Conservation (phyloP, 2,797 vertebrate species). For the Eidolon dupreanum region DNA sequence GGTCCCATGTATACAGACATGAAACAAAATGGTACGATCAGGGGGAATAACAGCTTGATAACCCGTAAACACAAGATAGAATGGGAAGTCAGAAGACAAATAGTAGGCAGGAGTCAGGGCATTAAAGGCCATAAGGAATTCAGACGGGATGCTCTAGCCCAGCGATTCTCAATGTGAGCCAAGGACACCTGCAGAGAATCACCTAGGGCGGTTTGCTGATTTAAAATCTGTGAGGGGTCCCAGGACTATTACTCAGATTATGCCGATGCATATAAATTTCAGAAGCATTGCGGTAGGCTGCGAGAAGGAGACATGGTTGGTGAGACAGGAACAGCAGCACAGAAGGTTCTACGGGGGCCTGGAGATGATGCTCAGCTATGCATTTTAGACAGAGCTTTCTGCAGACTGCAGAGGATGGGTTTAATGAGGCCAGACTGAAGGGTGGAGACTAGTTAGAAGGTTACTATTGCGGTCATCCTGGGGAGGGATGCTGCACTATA, state of each 20-base stretch:
- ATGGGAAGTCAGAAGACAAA: not conserved
- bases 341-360: not conserved
- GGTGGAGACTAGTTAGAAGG: not conserved
- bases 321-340: not conserved
- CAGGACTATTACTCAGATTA: not conserved
- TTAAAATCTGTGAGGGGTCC: not conserved
- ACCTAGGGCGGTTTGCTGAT: not conserved
- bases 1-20: not conserved
- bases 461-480: too few relatives aligned
- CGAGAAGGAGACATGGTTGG: too few relatives aligned
- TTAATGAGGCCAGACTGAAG: not conserved
- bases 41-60: not conserved
- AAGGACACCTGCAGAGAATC: not conserved
- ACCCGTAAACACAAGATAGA: not conserved
- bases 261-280: not conserved
- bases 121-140: not conserved
- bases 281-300: not conserved
- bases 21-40: not conserved
- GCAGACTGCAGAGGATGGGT: not conserved
- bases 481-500: not conserved
- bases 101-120: too few relatives aligned
- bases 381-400: not conserved
- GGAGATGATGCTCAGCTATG: not conserved
- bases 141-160: not conserved
- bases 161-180: not conserved